A percentile compares a stretch with the other conserved stretches of the same genome.
phyloP scores from a whole-genome alignment of 2,888 invertebrate species.

The Dugesia japonica region DNA sequence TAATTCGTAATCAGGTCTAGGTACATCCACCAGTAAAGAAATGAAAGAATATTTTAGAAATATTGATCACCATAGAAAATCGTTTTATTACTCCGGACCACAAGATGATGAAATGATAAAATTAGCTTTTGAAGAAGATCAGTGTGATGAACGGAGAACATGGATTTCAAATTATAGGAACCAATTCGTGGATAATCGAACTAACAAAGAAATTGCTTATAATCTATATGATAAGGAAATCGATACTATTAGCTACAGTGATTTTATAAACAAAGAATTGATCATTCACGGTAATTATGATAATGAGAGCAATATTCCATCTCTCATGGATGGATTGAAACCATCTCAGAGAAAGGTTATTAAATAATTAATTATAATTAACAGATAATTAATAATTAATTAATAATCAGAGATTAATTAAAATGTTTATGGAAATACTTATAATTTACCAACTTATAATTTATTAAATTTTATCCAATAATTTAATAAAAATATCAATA shows the following conservation, averaged over 20 bases:
- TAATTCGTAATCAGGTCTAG: conserved; percentile 99
- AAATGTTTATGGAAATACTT: too few relatives aligned
- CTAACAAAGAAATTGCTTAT: conserved; percentile 52
- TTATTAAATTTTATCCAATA: too few relatives aligned
- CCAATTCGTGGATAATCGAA: conserved; percentile 48
- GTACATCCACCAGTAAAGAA: conserved; percentile 92
- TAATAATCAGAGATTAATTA: too few relatives aligned
- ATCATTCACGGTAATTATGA: conserved; percentile 86
- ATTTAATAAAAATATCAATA: too few relatives aligned
- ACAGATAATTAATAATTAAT: too few relatives aligned
- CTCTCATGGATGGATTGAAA: conserved; percentile 68
- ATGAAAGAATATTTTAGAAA: conserved; percentile 95
- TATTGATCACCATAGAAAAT: conserved; percentile 77
- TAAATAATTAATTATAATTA: too few relatives aligned
- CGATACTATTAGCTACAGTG: conserved; percentile 63
- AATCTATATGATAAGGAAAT: conserved; percentile 79
- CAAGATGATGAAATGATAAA: conserved; percentile 81
- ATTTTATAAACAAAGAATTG: conserved; percentile 84
- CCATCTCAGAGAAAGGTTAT: conserved; percentile 89
- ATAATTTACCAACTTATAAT: too few relatives aligned
- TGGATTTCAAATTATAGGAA: conserved; percentile 65
- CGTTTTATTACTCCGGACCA: conserved; percentile 67
- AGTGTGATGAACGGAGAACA: conserved; percentile 80
- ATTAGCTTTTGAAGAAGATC: conserved; percentile 84
- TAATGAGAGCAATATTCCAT: conserved; percentile 71